Conservation (phyloP, 2,797 vertebrate species). For the Lacerta bilineata region DNA sequence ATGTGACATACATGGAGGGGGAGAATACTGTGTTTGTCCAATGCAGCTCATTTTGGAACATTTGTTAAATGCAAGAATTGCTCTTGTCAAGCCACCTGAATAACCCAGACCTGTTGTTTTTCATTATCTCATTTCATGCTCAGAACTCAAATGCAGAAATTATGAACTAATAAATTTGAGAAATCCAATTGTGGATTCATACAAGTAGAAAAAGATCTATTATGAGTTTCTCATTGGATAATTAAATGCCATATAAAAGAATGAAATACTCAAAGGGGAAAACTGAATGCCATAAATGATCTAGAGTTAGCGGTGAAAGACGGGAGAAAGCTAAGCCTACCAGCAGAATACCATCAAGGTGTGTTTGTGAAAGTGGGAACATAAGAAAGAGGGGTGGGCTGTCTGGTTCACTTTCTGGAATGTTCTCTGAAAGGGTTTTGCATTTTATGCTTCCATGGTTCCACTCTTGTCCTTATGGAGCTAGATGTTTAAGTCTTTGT, state of each 20-base stretch:
- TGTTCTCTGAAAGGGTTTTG: no score
- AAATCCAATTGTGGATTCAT: constrained; percentile 12
- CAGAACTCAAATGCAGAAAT: constrained; percentile 12
- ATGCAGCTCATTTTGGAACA: background rate
- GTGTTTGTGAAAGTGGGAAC: no score
- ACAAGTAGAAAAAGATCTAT: background rate
- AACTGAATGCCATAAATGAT: constrained; percentile 13
- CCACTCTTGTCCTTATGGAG: no score
- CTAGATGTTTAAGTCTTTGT: no score
- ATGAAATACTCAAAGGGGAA: constrained; percentile 14
- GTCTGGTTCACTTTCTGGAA: no score
- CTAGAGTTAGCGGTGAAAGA: background rate
- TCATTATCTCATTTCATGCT: background rate
- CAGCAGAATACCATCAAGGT: background rate
- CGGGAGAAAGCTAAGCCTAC: background rate
- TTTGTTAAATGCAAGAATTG: background rate
- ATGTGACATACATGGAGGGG: background rate
- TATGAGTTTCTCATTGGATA: background rate
- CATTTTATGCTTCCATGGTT: no score
- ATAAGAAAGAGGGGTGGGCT: no score
- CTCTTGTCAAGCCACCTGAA: constrained; percentile 2
- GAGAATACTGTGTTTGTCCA: background rate
- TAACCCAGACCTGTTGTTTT: background rate
- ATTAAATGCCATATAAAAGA: constrained; percentile 35
- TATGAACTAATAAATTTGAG: constrained; percentile 31